These are phyloP conservation scores for Micrastur ruficollis DNA, from an alignment of 2,797 vertebrate species.

Conservation along the genomic window DNA sequence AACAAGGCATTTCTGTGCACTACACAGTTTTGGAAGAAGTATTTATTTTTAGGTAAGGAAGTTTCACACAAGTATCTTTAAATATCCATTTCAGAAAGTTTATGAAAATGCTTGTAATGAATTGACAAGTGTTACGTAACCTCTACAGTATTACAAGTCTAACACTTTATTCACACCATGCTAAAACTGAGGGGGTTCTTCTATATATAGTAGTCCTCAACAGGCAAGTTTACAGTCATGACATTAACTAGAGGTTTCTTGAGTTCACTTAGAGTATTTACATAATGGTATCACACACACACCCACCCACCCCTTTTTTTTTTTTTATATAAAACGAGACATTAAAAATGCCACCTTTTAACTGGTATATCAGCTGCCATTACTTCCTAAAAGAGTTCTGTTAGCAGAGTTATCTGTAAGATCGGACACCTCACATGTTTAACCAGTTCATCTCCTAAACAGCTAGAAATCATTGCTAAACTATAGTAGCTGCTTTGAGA, in stretches of 20 bases:
- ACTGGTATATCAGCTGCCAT: conserved; percentile 40
- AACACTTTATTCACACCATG: conserved; percentile 55
- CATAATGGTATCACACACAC: not conserved
- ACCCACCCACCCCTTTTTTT: not conserved
- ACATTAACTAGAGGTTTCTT: conserved; percentile 39
- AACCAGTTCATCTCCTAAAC: not conserved
- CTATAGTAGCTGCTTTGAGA: conserved; percentile 12
- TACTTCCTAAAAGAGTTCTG: not conserved
- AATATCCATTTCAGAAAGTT: conserved; percentile 25
- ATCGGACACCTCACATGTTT: not conserved
- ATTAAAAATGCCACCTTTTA: conserved; percentile 37
- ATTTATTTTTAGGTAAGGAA: not conserved
- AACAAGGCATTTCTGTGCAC: conserved; percentile 45
- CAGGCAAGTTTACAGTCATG: conserved; percentile 51
- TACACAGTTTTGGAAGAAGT: not conserved
- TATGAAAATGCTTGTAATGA: conserved; percentile 5
- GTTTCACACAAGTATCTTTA: conserved; percentile 14
- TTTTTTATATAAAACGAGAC: not conserved
- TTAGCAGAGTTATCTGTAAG: not conserved
- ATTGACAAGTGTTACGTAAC: conserved; percentile 10
- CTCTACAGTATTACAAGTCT: conserved; percentile 51
- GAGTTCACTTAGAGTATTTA: conserved; percentile 48
- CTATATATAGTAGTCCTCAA: conserved; percentile 28
- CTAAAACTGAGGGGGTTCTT: conserved; percentile 31
- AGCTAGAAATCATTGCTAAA: not conserved